Conservation (phyloP, 2,888 invertebrate species). For the Ischnura elegans region DNA sequence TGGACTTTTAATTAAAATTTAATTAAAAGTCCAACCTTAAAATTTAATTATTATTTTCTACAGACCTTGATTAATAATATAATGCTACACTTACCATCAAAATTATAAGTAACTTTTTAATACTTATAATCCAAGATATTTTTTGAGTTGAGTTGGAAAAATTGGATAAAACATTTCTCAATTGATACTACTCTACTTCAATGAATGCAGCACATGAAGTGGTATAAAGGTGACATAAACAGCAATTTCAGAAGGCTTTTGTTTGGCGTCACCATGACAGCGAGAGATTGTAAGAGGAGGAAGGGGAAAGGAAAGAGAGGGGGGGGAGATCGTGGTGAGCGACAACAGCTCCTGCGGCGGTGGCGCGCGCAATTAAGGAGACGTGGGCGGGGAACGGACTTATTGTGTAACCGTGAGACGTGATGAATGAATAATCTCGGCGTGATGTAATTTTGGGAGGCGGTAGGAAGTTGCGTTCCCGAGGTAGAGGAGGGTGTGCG, state of each 20-base stretch:
- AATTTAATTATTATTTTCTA: no score
- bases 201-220: no score
- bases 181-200: no score
- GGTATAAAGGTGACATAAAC: background rate
- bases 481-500: no score
- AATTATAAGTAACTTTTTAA: no score
- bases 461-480: background rate
- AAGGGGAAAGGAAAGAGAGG: background rate
- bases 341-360: background rate
- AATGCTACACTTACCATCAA: no score
- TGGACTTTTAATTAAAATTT: no score
- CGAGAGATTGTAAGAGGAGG: background rate
- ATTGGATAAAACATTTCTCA: no score
- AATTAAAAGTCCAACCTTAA: no score
- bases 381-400: background rate
- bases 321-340: background rate
- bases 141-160: no score
- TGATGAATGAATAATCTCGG: constrained; percentile 28
- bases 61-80: no score
- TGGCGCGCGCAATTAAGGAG: background rate
- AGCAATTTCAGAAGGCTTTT: background rate
- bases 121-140: no score
- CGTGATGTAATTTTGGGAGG: background rate
- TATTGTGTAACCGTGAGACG: background rate
- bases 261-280: background rate